Conservation (phyloP, 2,888 invertebrate genomes). For the Pomacea canaliculata region DNA sequence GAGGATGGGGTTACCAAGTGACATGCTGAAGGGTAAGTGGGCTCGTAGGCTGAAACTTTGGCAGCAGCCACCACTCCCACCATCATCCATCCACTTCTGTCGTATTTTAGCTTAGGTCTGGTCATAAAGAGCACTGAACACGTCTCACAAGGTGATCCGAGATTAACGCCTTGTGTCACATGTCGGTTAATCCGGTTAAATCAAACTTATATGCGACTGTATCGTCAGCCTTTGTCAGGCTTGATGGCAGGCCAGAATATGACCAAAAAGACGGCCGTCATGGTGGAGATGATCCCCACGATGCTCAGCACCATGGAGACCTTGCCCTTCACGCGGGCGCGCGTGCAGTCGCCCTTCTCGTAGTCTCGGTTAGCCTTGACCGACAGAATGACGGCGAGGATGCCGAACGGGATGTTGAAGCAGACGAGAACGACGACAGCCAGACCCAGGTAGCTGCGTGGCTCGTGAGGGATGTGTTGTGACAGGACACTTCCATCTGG, state of each 20-base stretch:
- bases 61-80: too few relatives aligned
- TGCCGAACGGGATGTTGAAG: constrained; percentile 41
- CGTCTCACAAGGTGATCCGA: too few relatives aligned
- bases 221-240: constrained; percentile 6
- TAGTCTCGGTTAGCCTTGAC: constrained; percentile 39
- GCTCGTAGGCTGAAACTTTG: too few relatives aligned
- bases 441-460: constrained; percentile 38
- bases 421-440: constrained; percentile 40
- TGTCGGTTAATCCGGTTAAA: too few relatives aligned
- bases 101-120: too few relatives aligned
- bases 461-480: constrained; percentile 28
- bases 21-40: too few relatives aligned
- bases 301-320: constrained; percentile 35
- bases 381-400: constrained; percentile 38
- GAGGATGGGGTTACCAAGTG: too few relatives aligned
- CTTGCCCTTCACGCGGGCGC: constrained; percentile 36
- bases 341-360: constrained; percentile 31
- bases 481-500: constrained; percentile 33
- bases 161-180: too few relatives aligned
- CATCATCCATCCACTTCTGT: too few relatives aligned
- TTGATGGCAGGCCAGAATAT: constrained; percentile 38
- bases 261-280: constrained; percentile 30
- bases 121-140: too few relatives aligned
- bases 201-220: too few relatives aligned
- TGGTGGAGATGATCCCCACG: constrained; percentile 35